Evolutionary conservation across 2,113 vertebrate species (phyloP), one percentile per base, ranked within the genome.

Genomic region (Mola mola): DNA sequence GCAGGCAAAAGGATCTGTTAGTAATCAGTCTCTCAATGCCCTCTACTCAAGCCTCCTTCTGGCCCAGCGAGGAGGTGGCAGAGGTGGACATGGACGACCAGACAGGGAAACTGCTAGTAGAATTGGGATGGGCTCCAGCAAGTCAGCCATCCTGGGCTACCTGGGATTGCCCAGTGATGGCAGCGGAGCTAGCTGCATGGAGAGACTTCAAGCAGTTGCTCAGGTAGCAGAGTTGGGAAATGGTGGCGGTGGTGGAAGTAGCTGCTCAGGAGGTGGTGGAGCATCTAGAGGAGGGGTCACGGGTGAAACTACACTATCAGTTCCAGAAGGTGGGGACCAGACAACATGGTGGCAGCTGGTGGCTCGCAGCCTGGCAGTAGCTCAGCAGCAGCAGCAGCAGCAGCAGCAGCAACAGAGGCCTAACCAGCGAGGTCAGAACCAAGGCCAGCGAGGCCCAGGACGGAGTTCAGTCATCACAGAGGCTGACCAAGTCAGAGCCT

Each of bases 41-140:
- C 89, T 96, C 48, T 95, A 95, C 52, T 94, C 95, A 1, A 93
- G 93, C 8, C 91, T 96, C 8, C 93, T 96, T 5, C 53, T 94
- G 81, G 92, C 93, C 61, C 59, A 91, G 83, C 63, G 87, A 10
- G 90, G 88, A 12, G 83, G 90, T 13, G 77, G 59, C 3, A 76
- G 61, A 74, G 83, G 76, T 38, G 81, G 74, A 66, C 83, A 78
- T 22, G 66, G 38, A 56, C 75, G 69, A 67, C 55, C 74, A 50
- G 89, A 82, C 1, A 73, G 83, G 24, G 84, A 79, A 13, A 33
- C 43, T 10, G 57, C 75, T 28, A 41, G 70, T n/a, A 53, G 81
- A 48, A 28, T 78, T 17, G 64, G 82, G 16, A 67, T 86, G 58
- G 83, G 78, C 24, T 84, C 88, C 2, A 89, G 89, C 70, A 93